Evolutionary conservation across 23 tunicate species (phyloP), one percentile per base, ranked within the genome.

Genomic region (Botrylloides violaceus): DNA sequence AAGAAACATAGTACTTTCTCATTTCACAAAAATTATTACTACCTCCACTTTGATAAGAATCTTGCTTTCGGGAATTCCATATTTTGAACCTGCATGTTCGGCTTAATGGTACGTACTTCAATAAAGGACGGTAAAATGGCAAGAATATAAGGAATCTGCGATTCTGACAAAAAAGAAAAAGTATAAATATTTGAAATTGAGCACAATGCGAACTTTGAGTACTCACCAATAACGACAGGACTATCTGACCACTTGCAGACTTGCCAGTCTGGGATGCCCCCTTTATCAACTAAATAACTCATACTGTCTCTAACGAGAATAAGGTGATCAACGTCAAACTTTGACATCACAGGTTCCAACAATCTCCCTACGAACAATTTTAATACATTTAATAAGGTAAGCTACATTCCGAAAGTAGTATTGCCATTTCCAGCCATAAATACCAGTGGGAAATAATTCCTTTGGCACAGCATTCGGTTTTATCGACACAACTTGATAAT

Each of bases 401-500:
- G 9, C 9, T 24, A 59, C 65, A 15, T 59, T 59, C 24, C 24
- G 27, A 15, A 20, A 20, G 19, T 9, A 23, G 9, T 23, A 59
- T 59, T 59, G 18, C 24, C 19, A 7, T 15, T 59, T 18, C 20
- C 20, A 71, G 28, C 21, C 65, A 29, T 30, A 48, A 61, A 37
- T 24, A 90, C 97, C 97, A 2, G 97, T 90, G n/a, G 89, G 90
- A 74, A 64, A 83, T 19, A 90, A 43, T 70, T 90, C 97, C 53
- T 38, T 65, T 0, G 82, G 74, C 36, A 43, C 32, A 12, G 74
- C 56, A 43, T 68, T 37, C 9, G 74, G 25, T 28, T 68, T 68
- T 29, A 68, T 36, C 4, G 74, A 23, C 21, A 68, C 74, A 26
- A 68, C 36, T 6, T 32, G 36, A 73, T 81, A 90, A 21, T 90